Evolutionary conservation across 2,797 vertebrate genomes (phyloP).

Genomic region (Lacerta viridis): DNA sequence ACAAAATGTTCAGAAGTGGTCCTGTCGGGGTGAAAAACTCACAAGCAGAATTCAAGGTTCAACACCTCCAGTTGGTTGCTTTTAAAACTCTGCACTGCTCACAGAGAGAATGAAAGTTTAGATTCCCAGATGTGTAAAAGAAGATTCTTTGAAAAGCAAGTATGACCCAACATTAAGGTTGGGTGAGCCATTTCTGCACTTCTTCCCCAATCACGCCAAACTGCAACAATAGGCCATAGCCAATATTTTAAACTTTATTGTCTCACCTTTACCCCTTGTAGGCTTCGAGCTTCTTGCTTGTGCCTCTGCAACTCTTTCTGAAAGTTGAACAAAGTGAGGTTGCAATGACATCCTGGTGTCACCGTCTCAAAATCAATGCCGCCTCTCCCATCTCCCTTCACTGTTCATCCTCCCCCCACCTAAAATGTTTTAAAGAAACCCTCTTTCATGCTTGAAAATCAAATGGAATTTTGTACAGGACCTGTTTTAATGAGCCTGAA

Average conservation of each 20-base stretch:
- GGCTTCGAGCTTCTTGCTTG: slow-evolving; percentile 93
- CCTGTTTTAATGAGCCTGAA: not conserved
- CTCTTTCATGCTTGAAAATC: not conserved
- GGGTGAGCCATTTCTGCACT: not conserved
- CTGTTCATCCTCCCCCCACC: not conserved
- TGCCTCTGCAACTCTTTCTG: slow-evolving; percentile 94
- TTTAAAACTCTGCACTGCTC: not conserved
- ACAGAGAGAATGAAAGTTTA: not conserved
- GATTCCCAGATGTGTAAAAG: not conserved
- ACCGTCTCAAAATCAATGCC: not conserved
- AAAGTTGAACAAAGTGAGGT: slow-evolving; percentile 70
- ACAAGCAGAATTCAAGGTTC: not conserved
- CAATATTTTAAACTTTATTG: not conserved
- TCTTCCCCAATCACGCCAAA: not conserved
- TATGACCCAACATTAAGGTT: not conserved
- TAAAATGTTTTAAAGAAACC: slow-evolving; percentile 11
- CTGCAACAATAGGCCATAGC: accelerated
- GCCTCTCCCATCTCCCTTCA: not conserved
- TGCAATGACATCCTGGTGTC: slow-evolving; percentile 34
- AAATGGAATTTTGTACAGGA: not conserved
- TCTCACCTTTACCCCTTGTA: slow-evolving; percentile 95
- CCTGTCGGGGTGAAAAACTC: not conserved
- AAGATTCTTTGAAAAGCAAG: not conserved
- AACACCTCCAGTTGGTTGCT: not conserved
- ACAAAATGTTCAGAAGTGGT: not conserved